phyloP scores from a whole-genome alignment of 92 coral and sea anemone genomes.

The Epizoanthus illoricatus region DNA sequence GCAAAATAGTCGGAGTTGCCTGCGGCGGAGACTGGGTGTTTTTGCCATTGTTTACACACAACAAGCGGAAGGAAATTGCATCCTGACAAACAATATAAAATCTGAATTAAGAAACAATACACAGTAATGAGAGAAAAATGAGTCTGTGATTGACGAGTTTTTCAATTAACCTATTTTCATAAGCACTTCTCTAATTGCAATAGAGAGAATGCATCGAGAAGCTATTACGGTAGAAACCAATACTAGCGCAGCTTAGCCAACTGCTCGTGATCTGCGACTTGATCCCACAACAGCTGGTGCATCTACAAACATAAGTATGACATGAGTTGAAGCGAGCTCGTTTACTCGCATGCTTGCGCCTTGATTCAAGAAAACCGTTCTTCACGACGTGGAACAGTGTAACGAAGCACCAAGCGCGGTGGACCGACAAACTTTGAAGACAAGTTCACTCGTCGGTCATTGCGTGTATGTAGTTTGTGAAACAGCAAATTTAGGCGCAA shows the following conservation, averaged over 20 bases:
- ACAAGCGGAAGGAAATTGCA: too few relatives aligned
- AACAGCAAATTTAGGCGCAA: too few relatives aligned
- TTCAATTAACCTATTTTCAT: not conserved
- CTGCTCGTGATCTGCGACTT: not conserved
- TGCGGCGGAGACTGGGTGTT: not conserved
- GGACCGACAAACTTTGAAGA: too few relatives aligned
- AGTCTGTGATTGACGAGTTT: not conserved
- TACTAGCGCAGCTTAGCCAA: not conserved
- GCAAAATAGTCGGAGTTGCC: too few relatives aligned
- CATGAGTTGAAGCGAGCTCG: not conserved
- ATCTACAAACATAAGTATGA: not conserved
- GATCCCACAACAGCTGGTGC: constrained; percentile 23
- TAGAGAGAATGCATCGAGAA: not conserved
- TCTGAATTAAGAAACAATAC: too few relatives aligned
- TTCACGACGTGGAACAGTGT: not conserved
- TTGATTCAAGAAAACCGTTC: not conserved
- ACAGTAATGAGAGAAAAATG: not conserved
- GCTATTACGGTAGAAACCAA: constrained; percentile 9
- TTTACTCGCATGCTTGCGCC: not conserved
- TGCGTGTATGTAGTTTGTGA: too few relatives aligned
- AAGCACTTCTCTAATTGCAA: not conserved
- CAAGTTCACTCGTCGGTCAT: too few relatives aligned
- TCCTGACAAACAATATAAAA: too few relatives aligned
- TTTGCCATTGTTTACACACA: not conserved
- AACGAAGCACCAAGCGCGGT: not conserved